phyloP scores from a whole-genome alignment of 1,140 invertebrate species.

The Orussus abietinus region DNA sequence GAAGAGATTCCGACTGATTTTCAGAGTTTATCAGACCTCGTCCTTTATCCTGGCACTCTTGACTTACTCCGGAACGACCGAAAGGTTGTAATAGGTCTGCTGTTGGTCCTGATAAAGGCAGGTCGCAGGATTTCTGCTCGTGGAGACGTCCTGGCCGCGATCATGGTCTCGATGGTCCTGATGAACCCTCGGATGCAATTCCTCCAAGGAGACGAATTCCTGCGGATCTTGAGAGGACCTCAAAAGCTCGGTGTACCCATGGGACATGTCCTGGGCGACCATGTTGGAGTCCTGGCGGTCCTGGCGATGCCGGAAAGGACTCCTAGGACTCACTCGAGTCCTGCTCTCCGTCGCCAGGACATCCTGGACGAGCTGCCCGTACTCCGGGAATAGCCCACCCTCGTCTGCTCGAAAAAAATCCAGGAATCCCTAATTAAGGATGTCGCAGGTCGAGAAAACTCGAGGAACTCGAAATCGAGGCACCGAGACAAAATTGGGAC shows the following conservation, averaged over 20 bases:
- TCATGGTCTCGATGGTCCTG: conserved; percentile 26
- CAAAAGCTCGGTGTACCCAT: conserved; percentile 43
- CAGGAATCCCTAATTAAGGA: too few relatives aligned
- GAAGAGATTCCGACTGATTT: too few relatives aligned
- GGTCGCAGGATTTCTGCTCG: conserved; percentile 9
- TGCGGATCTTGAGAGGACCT: conserved; percentile 38
- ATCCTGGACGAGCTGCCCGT: conserved; percentile 28
- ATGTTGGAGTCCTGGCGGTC: conserved; percentile 35
- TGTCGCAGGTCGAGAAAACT: neutral
- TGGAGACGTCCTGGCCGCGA: conserved; percentile 12
- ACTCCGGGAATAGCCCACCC: conserved; percentile 37
- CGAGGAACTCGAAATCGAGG: too few relatives aligned
- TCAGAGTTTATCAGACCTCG: too few relatives aligned
- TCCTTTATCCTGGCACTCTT: too few relatives aligned
- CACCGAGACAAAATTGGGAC: too few relatives aligned
- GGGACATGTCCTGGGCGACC: conserved; percentile 46
- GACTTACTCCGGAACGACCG: conserved; percentile 43
- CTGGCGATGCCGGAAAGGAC: conserved; percentile 17
- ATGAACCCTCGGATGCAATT: conserved; percentile 34
- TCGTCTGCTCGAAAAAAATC: conserved; percentile 30
- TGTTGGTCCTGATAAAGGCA: conserved; percentile 22
- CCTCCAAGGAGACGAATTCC: conserved; percentile 43
- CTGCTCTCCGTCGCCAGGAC: conserved; percentile 27
- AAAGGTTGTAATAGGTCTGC: conserved; percentile 41
- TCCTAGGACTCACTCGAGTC: conserved; percentile 32